A percentile compares a stretch with the other conserved stretches of the same genome.
Conservation (phyloP, 1,140 invertebrate genomes). For the Leptinotarsa defecta region DNA sequence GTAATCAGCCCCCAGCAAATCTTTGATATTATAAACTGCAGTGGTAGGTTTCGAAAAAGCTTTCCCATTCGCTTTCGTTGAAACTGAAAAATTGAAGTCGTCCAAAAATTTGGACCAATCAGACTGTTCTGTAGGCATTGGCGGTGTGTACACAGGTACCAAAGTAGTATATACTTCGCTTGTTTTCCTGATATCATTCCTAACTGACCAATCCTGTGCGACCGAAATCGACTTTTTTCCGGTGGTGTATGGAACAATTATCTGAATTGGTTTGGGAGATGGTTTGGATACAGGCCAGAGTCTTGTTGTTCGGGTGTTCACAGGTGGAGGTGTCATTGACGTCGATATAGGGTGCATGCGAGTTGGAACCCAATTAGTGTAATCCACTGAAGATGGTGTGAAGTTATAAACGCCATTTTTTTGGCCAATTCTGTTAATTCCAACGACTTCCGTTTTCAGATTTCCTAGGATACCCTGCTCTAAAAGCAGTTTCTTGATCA, state of each 20-base stretch:
- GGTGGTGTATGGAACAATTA: constrained; percentile 77
- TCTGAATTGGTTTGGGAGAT: constrained; percentile 68
- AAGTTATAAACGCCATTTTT: constrained; percentile 3
- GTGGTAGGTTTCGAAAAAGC: constrained; percentile 31
- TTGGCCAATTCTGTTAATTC: constrained; percentile 9
- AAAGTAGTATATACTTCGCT: constrained; percentile 37
- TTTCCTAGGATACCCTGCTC: constrained; percentile 32
- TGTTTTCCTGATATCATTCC: background rate
- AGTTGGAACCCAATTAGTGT: constrained; percentile 40
- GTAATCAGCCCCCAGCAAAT: constrained; percentile 33
- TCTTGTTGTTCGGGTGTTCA: constrained; percentile 42
- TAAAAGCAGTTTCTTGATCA: constrained; percentile 40
- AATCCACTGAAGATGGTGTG: constrained; percentile 36
- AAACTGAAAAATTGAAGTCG: constrained; percentile 31
- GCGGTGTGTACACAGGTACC: constrained; percentile 45
- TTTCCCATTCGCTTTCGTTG: constrained; percentile 24
- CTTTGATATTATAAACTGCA: constrained; percentile 47
- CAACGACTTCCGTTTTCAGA: constrained; percentile 23
- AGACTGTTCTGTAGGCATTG: constrained; percentile 35
- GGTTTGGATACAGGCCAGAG: constrained; percentile 38
- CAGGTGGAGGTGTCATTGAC: constrained; percentile 52
- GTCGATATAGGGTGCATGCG: constrained; percentile 18
- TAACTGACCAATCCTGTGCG: constrained; percentile 6
- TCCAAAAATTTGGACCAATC: constrained; percentile 45
- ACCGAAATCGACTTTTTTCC: constrained; percentile 49